phyloP scores from a whole-genome alignment of 2,797 vertebrate species.

The Halcyon badia region DNA sequence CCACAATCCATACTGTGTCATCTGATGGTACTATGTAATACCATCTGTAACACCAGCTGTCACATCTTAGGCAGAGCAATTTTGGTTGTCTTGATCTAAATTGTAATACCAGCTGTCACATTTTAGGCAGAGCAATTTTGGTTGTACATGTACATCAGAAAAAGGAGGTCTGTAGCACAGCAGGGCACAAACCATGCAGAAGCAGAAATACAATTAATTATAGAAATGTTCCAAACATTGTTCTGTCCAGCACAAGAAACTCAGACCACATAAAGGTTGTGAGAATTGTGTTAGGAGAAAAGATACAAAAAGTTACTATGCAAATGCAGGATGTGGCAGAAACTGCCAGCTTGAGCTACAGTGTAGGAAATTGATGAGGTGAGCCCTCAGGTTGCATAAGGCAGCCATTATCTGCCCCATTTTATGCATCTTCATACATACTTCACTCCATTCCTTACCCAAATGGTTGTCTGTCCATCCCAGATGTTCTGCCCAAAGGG shows the following conservation, averaged over 20 bases:
- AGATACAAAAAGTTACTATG: no score
- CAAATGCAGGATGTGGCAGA: background rate
- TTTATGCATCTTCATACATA: no score
- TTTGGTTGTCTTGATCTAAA: background rate
- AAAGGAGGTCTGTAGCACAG: background rate
- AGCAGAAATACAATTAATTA: background rate
- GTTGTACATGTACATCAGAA: background rate
- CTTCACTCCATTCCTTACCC: accelerated
- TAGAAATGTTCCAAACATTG: background rate
- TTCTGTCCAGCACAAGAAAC: background rate
- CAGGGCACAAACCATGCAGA: background rate
- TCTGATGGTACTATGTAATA: background rate
- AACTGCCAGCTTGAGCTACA: background rate
- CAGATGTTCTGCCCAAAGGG: background rate
- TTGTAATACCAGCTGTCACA: background rate
- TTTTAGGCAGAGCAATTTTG: background rate
- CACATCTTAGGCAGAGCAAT: background rate
- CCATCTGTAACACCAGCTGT: background rate
- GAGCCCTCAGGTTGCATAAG: background rate
- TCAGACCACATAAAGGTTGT: accelerated
- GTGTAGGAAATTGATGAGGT: accelerated
- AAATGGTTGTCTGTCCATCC: background rate
- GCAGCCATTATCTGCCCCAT: background rate
- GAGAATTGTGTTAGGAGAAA: background rate
- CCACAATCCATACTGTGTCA: background rate